phyloP scores from a whole-genome alignment of 2,888 invertebrate genomes.

The Beris chalybata region DNA sequence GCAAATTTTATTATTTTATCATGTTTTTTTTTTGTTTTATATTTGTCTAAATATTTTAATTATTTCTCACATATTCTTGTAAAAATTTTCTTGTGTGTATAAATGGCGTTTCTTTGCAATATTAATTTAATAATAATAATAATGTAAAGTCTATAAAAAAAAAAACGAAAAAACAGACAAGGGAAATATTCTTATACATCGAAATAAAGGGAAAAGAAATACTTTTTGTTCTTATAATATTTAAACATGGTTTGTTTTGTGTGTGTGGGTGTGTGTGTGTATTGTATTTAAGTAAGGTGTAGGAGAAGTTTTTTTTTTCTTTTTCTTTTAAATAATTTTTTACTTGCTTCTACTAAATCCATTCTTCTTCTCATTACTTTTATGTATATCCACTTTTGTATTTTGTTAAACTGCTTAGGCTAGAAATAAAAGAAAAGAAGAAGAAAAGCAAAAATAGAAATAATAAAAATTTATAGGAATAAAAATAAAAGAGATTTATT shows the following conservation, averaged over 20 bases:
- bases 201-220: conserved; percentile 27
- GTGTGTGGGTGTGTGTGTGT: conserved; percentile 12
- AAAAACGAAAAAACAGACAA: conserved; percentile 13
- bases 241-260: conserved; percentile 8
- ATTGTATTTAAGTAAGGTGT: conserved; percentile 19
- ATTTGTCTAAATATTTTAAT: conserved; percentile 24
- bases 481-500: conserved; percentile 6
- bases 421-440: conserved; percentile 31
- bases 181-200: conserved; percentile 18
- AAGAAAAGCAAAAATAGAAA: conserved; percentile 25
- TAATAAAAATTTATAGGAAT: conserved; percentile 10
- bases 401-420: conserved; percentile 29
- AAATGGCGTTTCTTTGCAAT: conserved; percentile 34
- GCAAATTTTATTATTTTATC: conserved; percentile 25
- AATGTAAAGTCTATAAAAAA: conserved; percentile 19
- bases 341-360: conserved; percentile 20
- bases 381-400: conserved; percentile 28
- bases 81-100: conserved; percentile 29
- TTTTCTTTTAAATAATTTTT: background rate
- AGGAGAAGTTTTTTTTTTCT: conserved; percentile 10
- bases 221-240: conserved; percentile 28
- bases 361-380: conserved; percentile 22
- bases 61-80: conserved; percentile 24
- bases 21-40: conserved; percentile 11
- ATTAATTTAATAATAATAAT: conserved; percentile 29